These are phyloP conservation scores for Euplagia quadripunctaria DNA, from an alignment of 2,888 invertebrate species.

Conservation along the genomic window DNA sequence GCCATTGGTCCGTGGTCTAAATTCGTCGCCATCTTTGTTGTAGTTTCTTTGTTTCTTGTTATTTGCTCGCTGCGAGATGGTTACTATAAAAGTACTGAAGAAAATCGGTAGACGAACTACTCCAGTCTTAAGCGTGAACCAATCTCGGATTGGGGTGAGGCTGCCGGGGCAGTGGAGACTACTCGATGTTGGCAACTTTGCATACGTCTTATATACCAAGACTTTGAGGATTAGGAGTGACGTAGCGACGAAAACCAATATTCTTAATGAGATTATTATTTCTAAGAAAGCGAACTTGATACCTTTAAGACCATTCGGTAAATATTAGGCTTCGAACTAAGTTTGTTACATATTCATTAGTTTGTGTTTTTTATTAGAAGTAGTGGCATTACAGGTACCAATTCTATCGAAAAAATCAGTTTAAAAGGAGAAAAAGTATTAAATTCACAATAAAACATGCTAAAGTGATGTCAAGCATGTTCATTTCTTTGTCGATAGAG, in stretches of 20 bases:
- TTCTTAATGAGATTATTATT: slow-evolving; percentile 83
- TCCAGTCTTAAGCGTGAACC: slow-evolving; percentile 83
- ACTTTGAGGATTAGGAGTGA: slow-evolving; percentile 69
- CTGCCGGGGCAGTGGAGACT: slow-evolving; percentile 80
- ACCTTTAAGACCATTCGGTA: slow-evolving; percentile 20
- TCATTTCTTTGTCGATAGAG: not conserved
- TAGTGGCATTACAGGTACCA: not conserved
- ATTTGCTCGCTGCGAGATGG: slow-evolving; percentile 72
- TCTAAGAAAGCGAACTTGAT: slow-evolving; percentile 69
- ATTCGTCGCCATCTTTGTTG: slow-evolving; percentile 67
- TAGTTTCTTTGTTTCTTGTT: not conserved
- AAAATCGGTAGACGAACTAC: slow-evolving; percentile 87
- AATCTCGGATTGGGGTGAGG: slow-evolving; percentile 71
- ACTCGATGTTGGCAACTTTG: slow-evolving; percentile 66
- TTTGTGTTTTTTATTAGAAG: not conserved
- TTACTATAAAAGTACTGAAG: slow-evolving; percentile 84
- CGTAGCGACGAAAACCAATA: slow-evolving; percentile 80
- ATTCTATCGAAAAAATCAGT: not conserved
- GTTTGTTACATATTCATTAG: slow-evolving; percentile 11
- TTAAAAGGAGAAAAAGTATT: not conserved
- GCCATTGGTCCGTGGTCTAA: slow-evolving; percentile 78
- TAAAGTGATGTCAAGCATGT: not conserved
- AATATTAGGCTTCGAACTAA: slow-evolving; percentile 19
- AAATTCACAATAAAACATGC: not conserved
- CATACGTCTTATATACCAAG: slow-evolving; percentile 76